Conservation (phyloP, 2,113 vertebrate species). For the Catagonus wagneri region DNA sequence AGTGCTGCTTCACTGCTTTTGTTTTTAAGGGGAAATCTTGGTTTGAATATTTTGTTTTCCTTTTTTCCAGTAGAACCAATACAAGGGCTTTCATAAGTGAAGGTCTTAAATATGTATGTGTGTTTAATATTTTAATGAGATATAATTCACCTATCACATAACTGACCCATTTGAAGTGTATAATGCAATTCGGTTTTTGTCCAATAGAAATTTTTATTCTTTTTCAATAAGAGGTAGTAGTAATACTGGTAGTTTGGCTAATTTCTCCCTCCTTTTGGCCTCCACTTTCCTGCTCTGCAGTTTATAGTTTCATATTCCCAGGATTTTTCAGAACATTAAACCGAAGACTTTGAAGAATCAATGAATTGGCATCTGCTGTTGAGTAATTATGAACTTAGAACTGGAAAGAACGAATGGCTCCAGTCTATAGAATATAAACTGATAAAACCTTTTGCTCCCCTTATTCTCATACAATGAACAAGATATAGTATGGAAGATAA, state of each 20-base stretch:
- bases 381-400: background rate
- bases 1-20: background rate
- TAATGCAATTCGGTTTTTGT: background rate
- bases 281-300: background rate
- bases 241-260: background rate
- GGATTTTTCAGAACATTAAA: background rate
- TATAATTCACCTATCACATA: background rate
- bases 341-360: slow-evolving; percentile 19
- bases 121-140: background rate
- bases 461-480: background rate
- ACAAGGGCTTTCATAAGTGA: background rate
- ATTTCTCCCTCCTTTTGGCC: background rate
- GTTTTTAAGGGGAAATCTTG: slow-evolving; percentile 52
- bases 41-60: background rate
- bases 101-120: background rate
- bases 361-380: background rate
- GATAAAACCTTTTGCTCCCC: background rate
- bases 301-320: background rate
- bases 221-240: background rate
- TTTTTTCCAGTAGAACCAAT: background rate
- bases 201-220: background rate
- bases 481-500: background rate
- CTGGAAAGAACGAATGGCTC: background rate
- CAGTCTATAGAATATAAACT: background rate
- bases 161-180: background rate